Evolutionary conservation across 2,888 invertebrate genomes (phyloP), one percentile per base, ranked within the genome.

Genomic region (Ochlodes sylvanus): DNA sequence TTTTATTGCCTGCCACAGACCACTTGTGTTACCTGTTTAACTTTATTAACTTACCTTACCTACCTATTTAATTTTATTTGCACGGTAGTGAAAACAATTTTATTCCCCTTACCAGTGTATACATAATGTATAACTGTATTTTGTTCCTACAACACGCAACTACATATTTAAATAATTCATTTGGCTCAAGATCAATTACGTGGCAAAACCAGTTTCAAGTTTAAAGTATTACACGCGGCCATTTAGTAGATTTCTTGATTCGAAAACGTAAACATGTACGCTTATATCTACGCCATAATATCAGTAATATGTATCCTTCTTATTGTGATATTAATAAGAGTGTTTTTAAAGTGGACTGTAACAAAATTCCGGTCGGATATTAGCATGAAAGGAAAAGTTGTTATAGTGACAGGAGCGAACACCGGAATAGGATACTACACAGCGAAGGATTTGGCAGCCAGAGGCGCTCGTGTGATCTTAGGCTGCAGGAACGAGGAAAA

Each of bases 401-500:
- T 94, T 0, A 83, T 88, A 14, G 78, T 89, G 54, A 88, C 88
- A 2, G 88, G 88, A 19, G 77, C 84, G 0, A 86, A 86, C 71
- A 81, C 83, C 0, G 87, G 87, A 14, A 84, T 89, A 17, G 88
- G 88, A 42, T 85, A 73, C 65, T 82, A 83, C 69, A 85, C 85
- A 2, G 88, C 88, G 2, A 78, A 77, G 70, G 82, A 89, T 7
- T 71, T 88, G 54, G 94, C 94, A 21, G 79, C 78, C 9, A 82
- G 94, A 58, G 94, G 93, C 10, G 94, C 93, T 12, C 82, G 87
- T 64, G 92, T 95, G 1, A 94, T 94, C 64, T 78, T 95, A 61
- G 94, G 94, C 0, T 94, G 94, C 73, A 79, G 94, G 72, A 89
- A 94, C 75, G 73, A 82, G 68, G 73, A 76, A 1, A 83, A 78